A percentile compares a stretch with the other conserved stretches of the same genome.
Conservation (phyloP, 2,113 vertebrate genomes). For the Hipposideros armiger region DNA sequence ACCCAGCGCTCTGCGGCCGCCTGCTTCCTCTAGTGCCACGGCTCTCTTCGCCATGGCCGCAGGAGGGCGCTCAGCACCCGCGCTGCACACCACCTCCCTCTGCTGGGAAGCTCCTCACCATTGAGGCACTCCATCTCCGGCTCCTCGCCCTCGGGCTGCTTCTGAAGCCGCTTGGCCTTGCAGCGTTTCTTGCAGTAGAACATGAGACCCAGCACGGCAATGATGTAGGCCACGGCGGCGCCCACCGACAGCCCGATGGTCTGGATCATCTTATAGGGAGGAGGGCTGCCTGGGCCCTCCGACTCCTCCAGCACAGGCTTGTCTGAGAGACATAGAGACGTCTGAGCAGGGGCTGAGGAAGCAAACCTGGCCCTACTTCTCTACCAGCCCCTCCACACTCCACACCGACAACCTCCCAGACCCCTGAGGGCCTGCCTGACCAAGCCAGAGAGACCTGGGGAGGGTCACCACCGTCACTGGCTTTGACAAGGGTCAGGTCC, state of each 20-base stretch:
- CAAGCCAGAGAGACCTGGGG: neutral
- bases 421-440: neutral
- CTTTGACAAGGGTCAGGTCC: neutral
- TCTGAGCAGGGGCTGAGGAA: neutral
- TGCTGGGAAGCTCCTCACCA: conserved; percentile 85
- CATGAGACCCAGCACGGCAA: conserved; percentile 98
- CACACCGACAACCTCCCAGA: neutral
- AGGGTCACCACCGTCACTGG: neutral
- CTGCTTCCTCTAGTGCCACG: neutral
- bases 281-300: conserved; percentile 86
- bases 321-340: conserved; percentile 86
- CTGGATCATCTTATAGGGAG: conserved; percentile 99
- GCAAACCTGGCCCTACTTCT: neutral
- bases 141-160: conserved; percentile 94
- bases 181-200: conserved; percentile 99
- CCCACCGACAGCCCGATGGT: conserved; percentile 98
- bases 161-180: conserved; percentile 94
- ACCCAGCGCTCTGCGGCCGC: neutral
- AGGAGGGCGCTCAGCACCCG: neutral
- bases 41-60: neutral
- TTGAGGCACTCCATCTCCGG: conserved; percentile 99
- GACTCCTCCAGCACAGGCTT: conserved; percentile 87
- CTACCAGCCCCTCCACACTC: neutral
- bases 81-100: rapidly evolving
- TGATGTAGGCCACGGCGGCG: conserved; percentile 98